Conservation (phyloP, 2,113 vertebrate species). For the Neotoma lepida region DNA sequence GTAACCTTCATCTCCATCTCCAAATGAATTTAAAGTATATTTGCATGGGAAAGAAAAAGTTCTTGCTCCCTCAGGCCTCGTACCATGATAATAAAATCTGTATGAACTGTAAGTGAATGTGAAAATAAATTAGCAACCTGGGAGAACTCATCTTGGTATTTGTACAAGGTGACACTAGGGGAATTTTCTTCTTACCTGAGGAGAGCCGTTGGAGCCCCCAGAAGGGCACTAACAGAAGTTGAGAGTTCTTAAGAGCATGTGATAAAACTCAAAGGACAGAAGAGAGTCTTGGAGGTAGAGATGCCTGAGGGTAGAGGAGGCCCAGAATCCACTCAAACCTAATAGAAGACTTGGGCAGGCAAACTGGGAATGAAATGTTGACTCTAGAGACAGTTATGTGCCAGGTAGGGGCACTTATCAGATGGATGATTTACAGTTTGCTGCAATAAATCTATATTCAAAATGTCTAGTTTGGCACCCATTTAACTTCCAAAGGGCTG, state of each 20-base stretch:
- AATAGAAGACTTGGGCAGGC: neutral
- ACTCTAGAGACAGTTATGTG: neutral
- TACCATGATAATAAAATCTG: slow-evolving; percentile 71
- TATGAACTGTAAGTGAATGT: slow-evolving; percentile 48
- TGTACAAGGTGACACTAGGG: slow-evolving; percentile 70
- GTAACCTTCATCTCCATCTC: slow-evolving; percentile 72
- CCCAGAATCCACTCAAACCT: neutral
- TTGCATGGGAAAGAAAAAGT: slow-evolving; percentile 70
- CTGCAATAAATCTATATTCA: neutral
- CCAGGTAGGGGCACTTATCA: neutral
- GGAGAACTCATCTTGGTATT: slow-evolving; percentile 73
- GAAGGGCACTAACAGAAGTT: neutral
- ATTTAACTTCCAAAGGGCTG: neutral
- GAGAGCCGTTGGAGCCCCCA: slow-evolving; percentile 30
- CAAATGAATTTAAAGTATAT: slow-evolving; percentile 69
- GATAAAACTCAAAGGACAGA: neutral
- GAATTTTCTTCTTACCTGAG: slow-evolving; percentile 65
- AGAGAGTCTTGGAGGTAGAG: neutral
- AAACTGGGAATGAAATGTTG: neutral
- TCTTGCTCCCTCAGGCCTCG: slow-evolving; percentile 69
- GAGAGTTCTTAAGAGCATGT: neutral
- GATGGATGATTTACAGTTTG: neutral
- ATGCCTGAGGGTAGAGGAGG: neutral
- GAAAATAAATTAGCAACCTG: slow-evolving; percentile 75
- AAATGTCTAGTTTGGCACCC: neutral